Evolutionary conservation across 2,113 vertebrate species (phyloP), one percentile per base, ranked within the genome.

Genomic region (Pterocles burchelli): DNA sequence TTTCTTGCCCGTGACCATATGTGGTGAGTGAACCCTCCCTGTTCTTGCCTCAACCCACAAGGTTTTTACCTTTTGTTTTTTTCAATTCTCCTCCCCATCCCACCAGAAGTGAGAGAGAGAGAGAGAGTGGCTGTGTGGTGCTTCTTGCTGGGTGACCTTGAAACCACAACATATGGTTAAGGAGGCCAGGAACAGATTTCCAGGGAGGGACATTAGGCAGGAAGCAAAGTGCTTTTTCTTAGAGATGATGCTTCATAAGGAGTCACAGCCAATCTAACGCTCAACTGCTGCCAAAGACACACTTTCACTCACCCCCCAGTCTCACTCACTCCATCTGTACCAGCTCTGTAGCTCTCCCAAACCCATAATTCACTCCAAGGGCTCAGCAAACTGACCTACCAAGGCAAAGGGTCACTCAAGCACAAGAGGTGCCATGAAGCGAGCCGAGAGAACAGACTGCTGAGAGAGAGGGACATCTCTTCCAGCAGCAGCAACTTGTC

Each of bases 211-310:
- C 2, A 0, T 46, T 45, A 72, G 14, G 17, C 58, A 91, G 71
- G 21, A 28, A 94, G 88, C 46, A 88, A 96, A 85, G 49, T 82
- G 72, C 24, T 76, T 34, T 75, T 81, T 54, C 45, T 63, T 41
- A 26, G 11, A 43, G 28, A 4, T n/a, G 14, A 90, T 46, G 72
- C 34, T 88, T 79, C 63, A 51, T 1, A 20, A 24, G 33, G 61
- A 62, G 21, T 46, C 29, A 66, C 28, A 73, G 36, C 36, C 55
- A 62, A 41, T 7, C 3, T 57, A 49, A 68, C 2, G 15, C 7
- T 73, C 36, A 62, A 0, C 28, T 24, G 36, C 85, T 95, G 71
- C 61, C 58, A 71, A 48, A 89, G 77, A 33, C 25, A 61, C 8
- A 18, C 7, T 72, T 43, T 31, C 2, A 2, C 38, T 49, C 31